Base-by-base conservation (phyloP, 2,797 vertebrate genomes). In the Sphaeramia orbicularis region DNA sequence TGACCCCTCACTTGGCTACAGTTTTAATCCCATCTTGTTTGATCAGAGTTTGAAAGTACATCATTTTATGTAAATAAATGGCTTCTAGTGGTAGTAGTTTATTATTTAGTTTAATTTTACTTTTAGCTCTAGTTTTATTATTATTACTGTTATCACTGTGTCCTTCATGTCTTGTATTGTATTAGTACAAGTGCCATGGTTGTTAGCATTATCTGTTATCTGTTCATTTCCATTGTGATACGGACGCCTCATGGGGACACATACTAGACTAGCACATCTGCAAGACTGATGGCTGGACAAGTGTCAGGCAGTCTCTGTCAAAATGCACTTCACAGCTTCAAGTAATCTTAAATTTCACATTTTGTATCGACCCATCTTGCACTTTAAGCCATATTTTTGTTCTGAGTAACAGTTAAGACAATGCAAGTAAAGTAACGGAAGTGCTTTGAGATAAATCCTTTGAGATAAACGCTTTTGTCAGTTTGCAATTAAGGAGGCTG, bases 11-110 rank as follows among this genome's bases (percentile, higher is more conserved):
- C 36, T 78, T 59, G 51, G 78, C 76, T 69, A 76, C 84, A 86
- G 71, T 84, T 87, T 75, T 82, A 89, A 91, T 87, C 85, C 72
- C 72, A 65, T 71, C 67, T 71, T 47, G 68, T 72, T 74, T 74
- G 54, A 74, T 54, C 24, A 37, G 35, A 62, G 58, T 59, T 21
- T 42, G 47, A 38, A 51, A 30, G 12, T 53, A 21, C 18, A 24
- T 74, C 49, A 57, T 50, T 76, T 68, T 3, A 52, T 15, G 13
- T 27, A 2, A 1, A 21, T 56, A 7, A 69, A 37, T 12, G 4
- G 30, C 27, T 41, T 57, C 27, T 38, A n/a, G 54, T 38, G 43
- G 11, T 49, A 48, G 4, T 12, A 0, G 24, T 36, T 40, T 13
- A 0, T 11, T 18, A 36, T n/a, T 48, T 60, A 13, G 38, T 54